A percentile compares a stretch with the other conserved stretches of the same genome.
Evolutionary conservation across 2,113 vertebrate genomes (phyloP).

Genomic region (Passer montanus): DNA sequence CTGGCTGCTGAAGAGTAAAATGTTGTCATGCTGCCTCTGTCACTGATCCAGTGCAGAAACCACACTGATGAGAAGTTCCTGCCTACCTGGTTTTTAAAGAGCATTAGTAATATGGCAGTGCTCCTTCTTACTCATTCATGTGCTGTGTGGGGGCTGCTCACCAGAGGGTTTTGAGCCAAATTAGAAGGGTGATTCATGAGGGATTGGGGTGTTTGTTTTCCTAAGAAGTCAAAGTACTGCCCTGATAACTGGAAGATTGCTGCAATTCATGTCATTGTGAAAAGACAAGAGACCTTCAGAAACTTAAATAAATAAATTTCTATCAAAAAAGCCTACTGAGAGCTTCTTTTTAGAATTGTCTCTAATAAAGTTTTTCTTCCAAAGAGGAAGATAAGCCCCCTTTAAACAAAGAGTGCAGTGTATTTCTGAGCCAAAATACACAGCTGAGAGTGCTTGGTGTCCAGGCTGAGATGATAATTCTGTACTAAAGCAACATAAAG

Average conservation of each 20-base stretch:
- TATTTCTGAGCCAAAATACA: background rate
- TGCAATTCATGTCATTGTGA: background rate
- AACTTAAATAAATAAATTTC: background rate
- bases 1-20: background rate
- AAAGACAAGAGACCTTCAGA: background rate
- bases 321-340: background rate
- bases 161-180: background rate
- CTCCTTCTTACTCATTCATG: background rate
- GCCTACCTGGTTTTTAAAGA: background rate
- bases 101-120: background rate
- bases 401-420: background rate
- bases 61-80: background rate
- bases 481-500: background rate
- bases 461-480: background rate
- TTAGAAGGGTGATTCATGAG: background rate
- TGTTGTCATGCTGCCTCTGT: background rate
- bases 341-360: background rate
- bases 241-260: background rate
- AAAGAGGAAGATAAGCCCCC: background rate
- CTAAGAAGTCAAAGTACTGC: background rate
- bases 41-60: background rate
- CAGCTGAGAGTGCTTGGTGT: background rate
- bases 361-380: background rate
- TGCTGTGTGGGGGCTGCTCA: background rate
- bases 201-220: background rate